A percentile compares a stretch with the other conserved stretches of the same genome.
Evolutionary conservation across 1,140 invertebrate genomes (phyloP).

Genomic region (Aporrectodea caliginosa): DNA sequence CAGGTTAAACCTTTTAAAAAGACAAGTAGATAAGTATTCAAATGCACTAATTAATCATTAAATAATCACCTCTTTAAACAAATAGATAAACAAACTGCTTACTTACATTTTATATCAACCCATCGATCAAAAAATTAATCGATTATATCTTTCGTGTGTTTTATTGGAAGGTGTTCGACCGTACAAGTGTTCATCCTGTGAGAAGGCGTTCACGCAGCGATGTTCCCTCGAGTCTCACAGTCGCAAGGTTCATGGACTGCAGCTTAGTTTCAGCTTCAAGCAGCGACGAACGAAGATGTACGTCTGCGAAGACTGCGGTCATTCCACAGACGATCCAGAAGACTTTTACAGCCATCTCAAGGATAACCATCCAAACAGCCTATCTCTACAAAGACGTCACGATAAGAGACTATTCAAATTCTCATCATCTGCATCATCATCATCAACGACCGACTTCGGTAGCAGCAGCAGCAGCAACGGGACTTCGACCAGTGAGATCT

Average conservation of each 20-base stretch:
- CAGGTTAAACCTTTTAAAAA: neutral
- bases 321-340: slow-evolving; percentile 93
- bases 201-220: slow-evolving; percentile 99
- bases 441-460: no score
- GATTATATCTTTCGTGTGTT: neutral
- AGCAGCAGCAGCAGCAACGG: neutral
- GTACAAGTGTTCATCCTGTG: slow-evolving; percentile 93
- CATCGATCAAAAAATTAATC: no score
- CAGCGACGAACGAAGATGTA: slow-evolving; percentile 88
- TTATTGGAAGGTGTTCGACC: slow-evolving; percentile 92
- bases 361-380: slow-evolving; percentile 92
- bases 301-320: slow-evolving; percentile 98
- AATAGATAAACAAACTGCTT: no score
- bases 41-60: neutral
- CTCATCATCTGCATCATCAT: neutral
- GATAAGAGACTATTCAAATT: slow-evolving; percentile 95
- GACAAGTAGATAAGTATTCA: neutral
- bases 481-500: neutral
- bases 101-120: no score
- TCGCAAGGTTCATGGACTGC: slow-evolving; percentile 95
- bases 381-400: slow-evolving; percentile 85
- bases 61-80: no score
- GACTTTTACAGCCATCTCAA: slow-evolving; percentile 92
- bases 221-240: slow-evolving; percentile 98
- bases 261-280: slow-evolving; percentile 95